Conservation (phyloP, 2,888 invertebrate genomes). For the Aricia artaxerxes region DNA sequence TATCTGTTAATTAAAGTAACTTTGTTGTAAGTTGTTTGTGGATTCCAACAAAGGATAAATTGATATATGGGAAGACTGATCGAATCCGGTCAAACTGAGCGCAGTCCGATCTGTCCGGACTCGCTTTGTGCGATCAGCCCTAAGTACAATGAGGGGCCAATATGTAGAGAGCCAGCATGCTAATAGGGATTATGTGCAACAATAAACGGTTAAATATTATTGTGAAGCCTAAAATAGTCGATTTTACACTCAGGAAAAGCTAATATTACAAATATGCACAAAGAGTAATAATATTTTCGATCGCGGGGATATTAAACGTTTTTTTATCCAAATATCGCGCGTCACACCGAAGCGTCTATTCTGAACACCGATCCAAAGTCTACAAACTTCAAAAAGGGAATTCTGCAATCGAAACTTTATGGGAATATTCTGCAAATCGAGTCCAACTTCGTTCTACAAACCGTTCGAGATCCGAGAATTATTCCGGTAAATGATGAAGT, state of each 20-base stretch:
- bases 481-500: slow-evolving; percentile 12
- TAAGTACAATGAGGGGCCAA: too few species aligned
- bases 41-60: background rate
- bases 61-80: background rate
- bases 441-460: background rate
- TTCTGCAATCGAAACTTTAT: background rate
- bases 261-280: too few species aligned
- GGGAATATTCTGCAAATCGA: background rate
- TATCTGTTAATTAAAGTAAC: background rate
- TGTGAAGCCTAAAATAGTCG: too few species aligned
- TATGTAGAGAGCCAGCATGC: too few species aligned
- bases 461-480: slow-evolving; percentile 5
- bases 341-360: background rate
- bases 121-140: too few species aligned
- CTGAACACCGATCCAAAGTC: background rate
- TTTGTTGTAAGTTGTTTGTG: background rate
- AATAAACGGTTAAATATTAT: too few species aligned
- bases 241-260: too few species aligned
- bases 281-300: background rate
- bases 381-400: background rate
- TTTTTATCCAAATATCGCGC: background rate
- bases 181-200: too few species aligned
- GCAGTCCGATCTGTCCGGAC: too few species aligned
- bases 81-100: too few species aligned
- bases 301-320: background rate